A percentile compares a stretch with the other conserved stretches of the same genome.
phyloP scores from a whole-genome alignment of 2,888 invertebrate species.

The Cosmia trapezina region DNA sequence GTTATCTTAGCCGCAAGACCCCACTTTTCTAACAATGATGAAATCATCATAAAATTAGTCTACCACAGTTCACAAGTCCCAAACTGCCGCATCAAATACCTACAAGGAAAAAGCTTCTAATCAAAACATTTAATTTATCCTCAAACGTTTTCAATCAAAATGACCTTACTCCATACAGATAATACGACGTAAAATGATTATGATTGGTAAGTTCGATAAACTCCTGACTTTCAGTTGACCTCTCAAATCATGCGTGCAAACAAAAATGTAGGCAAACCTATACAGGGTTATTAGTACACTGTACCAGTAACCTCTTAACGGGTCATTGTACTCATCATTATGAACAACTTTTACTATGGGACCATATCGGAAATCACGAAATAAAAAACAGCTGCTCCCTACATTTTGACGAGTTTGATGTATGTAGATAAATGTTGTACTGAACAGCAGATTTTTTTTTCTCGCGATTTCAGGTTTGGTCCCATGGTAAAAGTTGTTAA shows the following conservation, averaged over 20 bases:
- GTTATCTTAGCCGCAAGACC: too few species aligned
- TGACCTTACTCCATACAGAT: slow-evolving; percentile 23
- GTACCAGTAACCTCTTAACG: too few species aligned
- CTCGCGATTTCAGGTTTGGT: too few species aligned
- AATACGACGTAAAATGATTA: not conserved
- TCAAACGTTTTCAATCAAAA: slow-evolving; percentile 33
- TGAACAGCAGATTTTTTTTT: too few species aligned
- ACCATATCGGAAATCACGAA: too few species aligned
- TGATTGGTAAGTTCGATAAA: slow-evolving; percentile 41
- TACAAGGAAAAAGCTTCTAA: not conserved
- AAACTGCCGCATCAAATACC: not conserved
- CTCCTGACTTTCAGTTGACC: slow-evolving; percentile 25
- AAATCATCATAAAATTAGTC: not conserved
- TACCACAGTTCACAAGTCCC: not conserved
- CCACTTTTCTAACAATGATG: not conserved
- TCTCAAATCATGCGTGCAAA: not conserved
- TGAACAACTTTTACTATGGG: too few species aligned
- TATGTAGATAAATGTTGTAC: too few species aligned
- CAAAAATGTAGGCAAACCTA: slow-evolving; percentile 14
- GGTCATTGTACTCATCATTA: too few species aligned
- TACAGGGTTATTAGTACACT: too few species aligned
- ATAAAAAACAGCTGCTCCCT: too few species aligned
- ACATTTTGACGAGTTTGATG: too few species aligned
- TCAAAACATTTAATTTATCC: not conserved
- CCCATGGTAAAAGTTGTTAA: too few species aligned